Conservation (phyloP, 2,113 vertebrate genomes). For the Gavia stellata region DNA sequence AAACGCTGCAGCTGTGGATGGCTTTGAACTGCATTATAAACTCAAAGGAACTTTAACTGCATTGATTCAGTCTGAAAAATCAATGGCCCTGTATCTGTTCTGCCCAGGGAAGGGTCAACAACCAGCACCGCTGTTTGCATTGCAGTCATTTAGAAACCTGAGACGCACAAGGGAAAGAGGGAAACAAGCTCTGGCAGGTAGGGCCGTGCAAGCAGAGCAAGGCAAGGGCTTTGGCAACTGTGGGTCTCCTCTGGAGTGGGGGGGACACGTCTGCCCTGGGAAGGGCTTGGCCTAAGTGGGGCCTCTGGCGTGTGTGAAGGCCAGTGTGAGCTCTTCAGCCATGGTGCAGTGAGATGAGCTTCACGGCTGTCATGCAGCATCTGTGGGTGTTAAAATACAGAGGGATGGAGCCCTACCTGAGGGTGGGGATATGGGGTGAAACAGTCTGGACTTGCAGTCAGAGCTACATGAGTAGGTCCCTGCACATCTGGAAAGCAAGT, state of each 20-base stretch:
- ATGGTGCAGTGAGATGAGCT: rapidly evolving
- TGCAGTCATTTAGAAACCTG: not conserved
- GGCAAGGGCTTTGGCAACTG: not conserved
- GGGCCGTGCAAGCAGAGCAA: not conserved
- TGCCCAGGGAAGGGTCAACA: not conserved
- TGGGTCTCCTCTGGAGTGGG: not conserved
- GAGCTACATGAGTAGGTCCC: rapidly evolving
- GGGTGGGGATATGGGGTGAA: not conserved
- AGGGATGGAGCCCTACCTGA: not conserved
- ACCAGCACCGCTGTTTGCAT: not conserved
- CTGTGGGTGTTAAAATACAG: not conserved
- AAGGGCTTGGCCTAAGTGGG: not conserved
- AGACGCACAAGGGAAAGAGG: too few relatives aligned
- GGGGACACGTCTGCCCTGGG: rapidly evolving
- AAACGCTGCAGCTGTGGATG: not conserved
- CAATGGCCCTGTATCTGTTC: not conserved
- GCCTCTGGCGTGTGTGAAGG: not conserved
- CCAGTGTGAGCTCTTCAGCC: not conserved
- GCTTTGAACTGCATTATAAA: not conserved
- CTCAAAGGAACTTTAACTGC: not conserved
- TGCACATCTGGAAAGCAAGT: not conserved
- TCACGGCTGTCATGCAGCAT: too few relatives aligned
- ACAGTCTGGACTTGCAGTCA: too few relatives aligned
- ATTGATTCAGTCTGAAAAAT: not conserved
- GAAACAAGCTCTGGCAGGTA: not conserved